phyloP scores from a whole-genome alignment of 2,113 vertebrate genomes.

The Amblyopsis rosae region DNA sequence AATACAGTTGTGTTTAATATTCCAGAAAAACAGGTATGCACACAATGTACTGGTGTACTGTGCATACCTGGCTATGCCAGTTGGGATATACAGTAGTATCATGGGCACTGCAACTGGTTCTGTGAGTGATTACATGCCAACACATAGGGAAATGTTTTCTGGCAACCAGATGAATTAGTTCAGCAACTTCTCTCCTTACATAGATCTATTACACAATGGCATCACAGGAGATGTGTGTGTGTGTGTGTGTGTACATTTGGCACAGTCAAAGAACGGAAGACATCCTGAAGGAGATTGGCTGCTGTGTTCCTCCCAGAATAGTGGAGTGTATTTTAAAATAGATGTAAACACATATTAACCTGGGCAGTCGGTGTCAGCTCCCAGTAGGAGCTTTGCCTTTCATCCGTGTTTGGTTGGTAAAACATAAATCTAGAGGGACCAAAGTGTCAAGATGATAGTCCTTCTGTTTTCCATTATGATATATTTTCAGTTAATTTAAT shows the following conservation, averaged over 20 bases:
- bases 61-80: conserved; percentile 23
- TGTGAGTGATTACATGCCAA: conserved; percentile 10
- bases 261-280: conserved; percentile 11
- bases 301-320: neutral
- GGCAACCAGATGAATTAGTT: neutral
- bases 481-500: too few species aligned
- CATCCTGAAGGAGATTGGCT: neutral
- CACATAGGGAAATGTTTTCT: neutral
- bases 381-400: conserved; percentile 29
- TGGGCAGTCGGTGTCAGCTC: neutral
- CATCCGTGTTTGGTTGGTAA: conserved; percentile 5
- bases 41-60: neutral
- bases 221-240: conserved; percentile 1
- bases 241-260: neutral
- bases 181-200: conserved; percentile 5
- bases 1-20: neutral
- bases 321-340: conserved; percentile 9
- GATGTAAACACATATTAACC: conserved; percentile 28
- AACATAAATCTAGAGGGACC: neutral
- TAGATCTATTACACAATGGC: conserved; percentile 41
- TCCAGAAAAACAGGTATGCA: conserved; percentile 45
- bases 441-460: too few species aligned
- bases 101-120: conserved; percentile 1
- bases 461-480: too few species aligned
- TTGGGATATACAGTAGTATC: conserved; percentile 26